phyloP scores from a whole-genome alignment of 92 coral and sea anemone genomes.

The Palythoa heliodiscus region DNA sequence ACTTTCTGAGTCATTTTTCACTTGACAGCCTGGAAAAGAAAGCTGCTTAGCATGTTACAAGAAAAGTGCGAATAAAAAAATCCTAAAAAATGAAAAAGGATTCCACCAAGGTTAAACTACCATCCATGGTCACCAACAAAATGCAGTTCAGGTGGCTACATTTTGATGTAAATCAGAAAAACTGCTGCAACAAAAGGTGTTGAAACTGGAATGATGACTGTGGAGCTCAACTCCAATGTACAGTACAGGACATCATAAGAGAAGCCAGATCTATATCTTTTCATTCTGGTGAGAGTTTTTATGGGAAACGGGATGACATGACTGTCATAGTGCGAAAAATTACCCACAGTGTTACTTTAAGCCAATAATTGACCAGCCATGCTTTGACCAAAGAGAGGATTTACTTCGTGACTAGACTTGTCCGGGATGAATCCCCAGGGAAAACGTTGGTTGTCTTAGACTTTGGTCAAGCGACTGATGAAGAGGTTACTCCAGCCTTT shows the following conservation, averaged over 20 bases:
- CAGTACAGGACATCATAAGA: conserved; percentile 21
- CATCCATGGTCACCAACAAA: conserved; percentile 27
- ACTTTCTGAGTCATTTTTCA: too few relatives aligned
- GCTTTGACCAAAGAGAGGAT: conserved; percentile 48
- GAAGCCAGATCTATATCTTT: conserved; percentile 48
- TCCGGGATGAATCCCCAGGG: conserved; percentile 9
- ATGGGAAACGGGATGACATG: conserved; percentile 33
- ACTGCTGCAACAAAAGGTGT: conserved; percentile 56
- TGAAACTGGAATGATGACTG: conserved; percentile 41
- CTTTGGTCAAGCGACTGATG: not conserved
- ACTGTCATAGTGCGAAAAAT: conserved; percentile 49
- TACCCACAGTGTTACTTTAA: conserved; percentile 6
- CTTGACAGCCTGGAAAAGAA: too few relatives aligned
- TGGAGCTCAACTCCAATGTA: conserved; percentile 31
- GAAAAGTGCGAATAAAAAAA: conserved; percentile 32
- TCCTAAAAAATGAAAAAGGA: conserved; percentile 25
- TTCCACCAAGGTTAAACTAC: conserved; percentile 26
- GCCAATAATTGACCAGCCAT: conserved; percentile 39
- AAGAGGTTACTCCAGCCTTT: too few relatives aligned
- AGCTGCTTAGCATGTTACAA: conserved; percentile 40
- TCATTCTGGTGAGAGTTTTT: conserved; percentile 50
- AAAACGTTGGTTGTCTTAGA: not conserved
- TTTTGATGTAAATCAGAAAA: conserved; percentile 43
- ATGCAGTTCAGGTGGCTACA: conserved; percentile 50
- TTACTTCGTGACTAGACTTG: conserved; percentile 48